Evolutionary conservation across 2,113 vertebrate genomes (phyloP).

Genomic region (Cepphus grylle): DNA sequence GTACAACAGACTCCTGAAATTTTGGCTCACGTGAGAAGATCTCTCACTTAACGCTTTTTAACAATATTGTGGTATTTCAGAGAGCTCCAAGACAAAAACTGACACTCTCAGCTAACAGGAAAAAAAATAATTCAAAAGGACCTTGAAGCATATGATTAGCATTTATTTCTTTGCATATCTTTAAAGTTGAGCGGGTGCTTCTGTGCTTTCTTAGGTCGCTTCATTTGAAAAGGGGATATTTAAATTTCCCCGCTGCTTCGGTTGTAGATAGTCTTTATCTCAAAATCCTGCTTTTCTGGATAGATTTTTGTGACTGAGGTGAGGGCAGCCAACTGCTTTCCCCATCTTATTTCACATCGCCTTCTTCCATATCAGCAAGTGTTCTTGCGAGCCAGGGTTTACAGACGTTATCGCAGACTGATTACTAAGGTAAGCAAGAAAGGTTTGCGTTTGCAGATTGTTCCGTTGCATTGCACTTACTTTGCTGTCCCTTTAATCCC

Average conservation of each 20-base stretch:
- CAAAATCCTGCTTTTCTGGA: not conserved
- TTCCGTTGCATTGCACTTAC: not conserved
- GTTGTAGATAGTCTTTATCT: not conserved
- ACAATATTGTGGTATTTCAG: not conserved
- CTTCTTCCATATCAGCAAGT: not conserved
- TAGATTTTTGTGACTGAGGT: not conserved
- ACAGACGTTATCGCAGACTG: not conserved
- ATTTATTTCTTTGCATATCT: not conserved
- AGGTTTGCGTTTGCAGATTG: not conserved
- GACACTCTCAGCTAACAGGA: not conserved
- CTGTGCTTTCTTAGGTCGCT: not conserved
- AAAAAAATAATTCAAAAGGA: not conserved
- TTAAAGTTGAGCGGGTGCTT: not conserved
- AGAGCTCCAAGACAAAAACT: not conserved
- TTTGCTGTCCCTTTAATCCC: not conserved
- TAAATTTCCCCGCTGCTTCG: not conserved
- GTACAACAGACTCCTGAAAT: not conserved
- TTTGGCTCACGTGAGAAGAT: not conserved
- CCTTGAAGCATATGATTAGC: not conserved
- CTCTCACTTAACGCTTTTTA: not conserved
- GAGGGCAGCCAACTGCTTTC: not conserved
- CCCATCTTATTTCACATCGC: not conserved
- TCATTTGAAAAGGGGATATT: not conserved
- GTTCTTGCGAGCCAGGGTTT: not conserved
- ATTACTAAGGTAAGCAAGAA: not conserved